These are phyloP conservation scores for Aphelinus certus DNA, from an alignment of 1,140 invertebrate genomes.

Conservation along the genomic window DNA sequence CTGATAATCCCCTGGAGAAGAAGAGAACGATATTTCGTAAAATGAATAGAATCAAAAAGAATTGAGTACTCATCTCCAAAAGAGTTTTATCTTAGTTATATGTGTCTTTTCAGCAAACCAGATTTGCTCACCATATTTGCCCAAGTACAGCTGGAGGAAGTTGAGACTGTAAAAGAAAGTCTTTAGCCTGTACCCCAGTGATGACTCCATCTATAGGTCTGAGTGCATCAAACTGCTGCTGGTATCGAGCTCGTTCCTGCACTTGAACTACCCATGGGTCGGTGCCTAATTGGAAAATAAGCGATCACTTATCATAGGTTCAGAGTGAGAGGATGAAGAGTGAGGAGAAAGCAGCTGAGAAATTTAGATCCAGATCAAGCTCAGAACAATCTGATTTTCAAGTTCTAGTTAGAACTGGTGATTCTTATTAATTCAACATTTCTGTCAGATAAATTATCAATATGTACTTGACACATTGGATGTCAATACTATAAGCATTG, in stretches of 20 bases:
- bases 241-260: constrained; percentile 87
- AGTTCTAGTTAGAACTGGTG: too few species aligned
- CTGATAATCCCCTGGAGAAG: constrained; percentile 83
- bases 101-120: background rate
- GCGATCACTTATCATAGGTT: constrained; percentile 7
- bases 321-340: background rate
- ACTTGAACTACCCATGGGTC: constrained; percentile 91
- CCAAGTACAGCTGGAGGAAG: constrained; percentile 87
- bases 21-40: constrained; percentile 32
- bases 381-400: too few species aligned
- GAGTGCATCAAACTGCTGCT: constrained; percentile 89
- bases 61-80: too few species aligned
- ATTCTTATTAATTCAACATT: too few species aligned
- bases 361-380: background rate
- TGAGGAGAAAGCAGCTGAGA: constrained; percentile 4
- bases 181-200: constrained; percentile 94
- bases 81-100: too few species aligned
- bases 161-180: constrained; percentile 92
- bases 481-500: too few species aligned
- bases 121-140: constrained; percentile 85
- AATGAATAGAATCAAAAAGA: background rate
- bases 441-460: too few species aligned
- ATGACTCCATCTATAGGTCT: constrained; percentile 88
- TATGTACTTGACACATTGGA: too few species aligned
- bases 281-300: constrained; percentile 52